Base-by-base conservation (phyloP, 92 coral and sea anemone genomes). In the Epizoanthus stellaris region DNA sequence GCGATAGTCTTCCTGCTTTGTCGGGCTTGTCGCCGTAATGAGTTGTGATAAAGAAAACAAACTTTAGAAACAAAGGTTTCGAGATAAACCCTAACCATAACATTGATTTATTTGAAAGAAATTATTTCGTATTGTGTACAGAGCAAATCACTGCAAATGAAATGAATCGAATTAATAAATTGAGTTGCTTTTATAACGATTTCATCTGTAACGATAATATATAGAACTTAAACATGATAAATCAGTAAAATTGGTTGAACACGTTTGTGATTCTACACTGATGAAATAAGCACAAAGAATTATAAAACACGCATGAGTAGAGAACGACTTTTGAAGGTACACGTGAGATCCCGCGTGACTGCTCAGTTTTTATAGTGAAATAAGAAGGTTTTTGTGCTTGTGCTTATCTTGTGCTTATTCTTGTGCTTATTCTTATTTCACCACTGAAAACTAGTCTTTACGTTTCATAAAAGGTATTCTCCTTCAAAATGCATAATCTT, bases 81-180 rank as follows among this genome's bases (percentile, higher is more conserved):
- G 14, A 23, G 21, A 56, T 11, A 62, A 14, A 39, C 17, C 49
- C 58, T 20, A 42, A 79, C 60, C 83, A 30, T 9, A 79, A 62
- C 21, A 61, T 63, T 79, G 12, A 43, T 42, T 43, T 61, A 13
- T 79, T 79, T 63, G 30, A 79, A 66, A 66, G 39, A 76, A 20
- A 79, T 23, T 62, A 43, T 19, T 79, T 79, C 13, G 36, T 42
- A 63, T 45, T 43, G 65, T 63, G 72, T 39, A 45, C 83, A 79
- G 61, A 76, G 30, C 72, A 79, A 21, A 43, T 47, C 67, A 45
- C 17, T 79, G 57, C 70, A 39, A 60, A n/a, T 19, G 68, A 49
- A 60, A 39, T 40, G 69, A 40, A 43, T 63, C 19, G 19, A 79
- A 79, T 79, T 63, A 45, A 72, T 16, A 34, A 42, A 16, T 47